Percentiles rank a stretch among this genome's conserved stretches.
Evolutionary conservation across 1,140 invertebrate species (phyloP).

Genomic region (Ips typographus): DNA sequence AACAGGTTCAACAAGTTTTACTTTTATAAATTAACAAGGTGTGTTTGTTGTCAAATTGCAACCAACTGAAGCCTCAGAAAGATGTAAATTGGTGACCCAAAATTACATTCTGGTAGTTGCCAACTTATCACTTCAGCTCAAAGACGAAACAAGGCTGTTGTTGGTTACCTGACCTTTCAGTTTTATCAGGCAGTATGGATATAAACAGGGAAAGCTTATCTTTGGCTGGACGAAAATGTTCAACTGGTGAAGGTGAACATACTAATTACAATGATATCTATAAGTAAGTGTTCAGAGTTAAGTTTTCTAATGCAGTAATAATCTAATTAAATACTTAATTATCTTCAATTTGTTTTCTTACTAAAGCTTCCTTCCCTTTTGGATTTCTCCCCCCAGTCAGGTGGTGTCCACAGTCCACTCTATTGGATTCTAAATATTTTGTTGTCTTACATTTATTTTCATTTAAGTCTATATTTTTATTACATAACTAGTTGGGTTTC

Average conservation of each 20-base stretch:
- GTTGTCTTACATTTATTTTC: background rate
- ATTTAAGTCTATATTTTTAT: background rate
- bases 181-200: slow-evolving; percentile 82
- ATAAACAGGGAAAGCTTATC: slow-evolving; percentile 78
- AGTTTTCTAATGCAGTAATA: no score
- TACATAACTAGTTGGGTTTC: no score
- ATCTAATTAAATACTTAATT: no score
- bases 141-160: slow-evolving; percentile 63
- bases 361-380: no score
- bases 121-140: slow-evolving; percentile 69
- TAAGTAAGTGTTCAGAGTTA: slow-evolving; percentile 50
- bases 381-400: no score
- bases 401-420: background rate
- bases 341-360: no score
- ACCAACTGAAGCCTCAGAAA: slow-evolving; percentile 73
- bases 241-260: slow-evolving; percentile 82
- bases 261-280: slow-evolving; percentile 79
- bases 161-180: slow-evolving; percentile 85
- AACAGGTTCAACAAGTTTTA: no score
- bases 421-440: background rate
- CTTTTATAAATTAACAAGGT: slow-evolving; percentile 25
- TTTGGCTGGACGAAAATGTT: slow-evolving; percentile 87
- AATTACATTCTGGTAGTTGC: slow-evolving; percentile 76
- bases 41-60: slow-evolving; percentile 76
- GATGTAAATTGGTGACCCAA: slow-evolving; percentile 69